Conservation (phyloP, 64 coral and sea anemone species). For the Montipora cactus region DNA sequence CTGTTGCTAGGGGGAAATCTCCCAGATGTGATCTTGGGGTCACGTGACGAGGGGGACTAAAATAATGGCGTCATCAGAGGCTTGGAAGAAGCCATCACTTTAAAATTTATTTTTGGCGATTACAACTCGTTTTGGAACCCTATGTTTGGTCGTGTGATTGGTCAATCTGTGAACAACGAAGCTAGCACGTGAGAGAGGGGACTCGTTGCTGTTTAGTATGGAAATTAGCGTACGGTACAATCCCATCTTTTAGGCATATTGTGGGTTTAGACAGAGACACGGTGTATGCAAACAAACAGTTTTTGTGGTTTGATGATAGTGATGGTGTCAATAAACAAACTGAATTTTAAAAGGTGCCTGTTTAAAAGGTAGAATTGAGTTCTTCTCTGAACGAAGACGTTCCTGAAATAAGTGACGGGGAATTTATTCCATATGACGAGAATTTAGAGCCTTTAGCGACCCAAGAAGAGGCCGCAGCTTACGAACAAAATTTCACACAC, state of each 20-base stretch:
- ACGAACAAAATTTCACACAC: too few relatives aligned
- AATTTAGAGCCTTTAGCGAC: too few relatives aligned
- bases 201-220: neutral
- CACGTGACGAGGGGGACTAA: neutral
- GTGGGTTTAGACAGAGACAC: neutral
- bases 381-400: too few relatives aligned
- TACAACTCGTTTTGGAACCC: neutral
- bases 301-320: neutral
- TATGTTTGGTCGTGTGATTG: neutral
- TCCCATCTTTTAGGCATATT: neutral
- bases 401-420: too few relatives aligned
- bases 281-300: neutral
- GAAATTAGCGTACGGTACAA: neutral
- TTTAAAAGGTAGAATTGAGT: neutral
- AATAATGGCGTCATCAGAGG: neutral
- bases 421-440: too few relatives aligned
- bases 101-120: neutral
- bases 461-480: too few relatives aligned
- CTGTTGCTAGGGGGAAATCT: conserved; percentile 10
- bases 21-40: neutral
- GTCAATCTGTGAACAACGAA: neutral
- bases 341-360: neutral
- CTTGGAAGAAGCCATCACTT: neutral
- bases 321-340: neutral
- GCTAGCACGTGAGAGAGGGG: neutral